These are phyloP conservation scores for Nasonia oneida DNA, from an alignment of 2,888 invertebrate genomes.

Conservation along the genomic window DNA sequence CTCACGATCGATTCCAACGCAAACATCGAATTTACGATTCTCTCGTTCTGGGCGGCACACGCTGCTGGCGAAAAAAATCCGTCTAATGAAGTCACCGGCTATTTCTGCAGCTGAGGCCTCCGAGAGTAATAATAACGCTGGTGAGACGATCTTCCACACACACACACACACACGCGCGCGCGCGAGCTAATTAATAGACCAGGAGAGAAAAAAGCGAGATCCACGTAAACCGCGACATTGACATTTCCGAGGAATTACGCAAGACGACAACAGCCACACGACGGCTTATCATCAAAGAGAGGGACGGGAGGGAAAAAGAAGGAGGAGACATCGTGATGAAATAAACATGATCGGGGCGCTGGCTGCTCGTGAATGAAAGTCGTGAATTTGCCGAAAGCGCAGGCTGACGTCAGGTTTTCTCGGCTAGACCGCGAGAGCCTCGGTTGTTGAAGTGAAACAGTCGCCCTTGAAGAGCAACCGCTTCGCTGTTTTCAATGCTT, in stretches of 20 bases:
- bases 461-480: background rate
- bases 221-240: slow-evolving; percentile 14
- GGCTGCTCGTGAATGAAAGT: slow-evolving; percentile 4
- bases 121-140: background rate
- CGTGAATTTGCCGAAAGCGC: background rate
- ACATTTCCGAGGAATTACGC: slow-evolving; percentile 32
- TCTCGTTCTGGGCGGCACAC: background rate
- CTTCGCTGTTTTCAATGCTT: background rate
- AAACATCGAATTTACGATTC: slow-evolving; percentile 28
- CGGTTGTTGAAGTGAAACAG: background rate
- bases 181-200: background rate
- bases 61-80: background rate
- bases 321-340: background rate
- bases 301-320: no score
- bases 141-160: background rate
- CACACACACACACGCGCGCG: background rate
- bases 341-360: slow-evolving; percentile 18
- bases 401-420: slow-evolving; percentile 15
- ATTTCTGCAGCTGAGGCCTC: slow-evolving; percentile 18
- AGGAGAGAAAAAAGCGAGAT: background rate
- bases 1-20: slow-evolving; percentile 8
- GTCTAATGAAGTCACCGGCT: slow-evolving; percentile 43
- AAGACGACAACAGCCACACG: background rate
- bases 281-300: background rate
- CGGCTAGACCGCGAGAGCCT: background rate